Conservation (phyloP, 35 echinoderm and acorn worm species). For the Holothuria glaberrima region DNA sequence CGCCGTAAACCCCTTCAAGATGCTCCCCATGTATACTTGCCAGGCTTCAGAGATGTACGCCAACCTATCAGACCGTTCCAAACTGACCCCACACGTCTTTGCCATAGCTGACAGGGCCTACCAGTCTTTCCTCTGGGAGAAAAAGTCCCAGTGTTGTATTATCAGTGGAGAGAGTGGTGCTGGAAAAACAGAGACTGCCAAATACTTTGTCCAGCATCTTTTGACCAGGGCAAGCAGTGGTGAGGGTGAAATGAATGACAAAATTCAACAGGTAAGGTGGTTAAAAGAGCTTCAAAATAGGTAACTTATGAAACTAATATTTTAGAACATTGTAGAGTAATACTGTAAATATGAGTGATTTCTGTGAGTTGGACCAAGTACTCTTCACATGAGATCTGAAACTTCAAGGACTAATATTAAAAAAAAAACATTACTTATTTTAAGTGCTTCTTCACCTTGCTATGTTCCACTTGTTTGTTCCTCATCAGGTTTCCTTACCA, state of each 20-base stretch:
- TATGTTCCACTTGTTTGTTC: too few species aligned
- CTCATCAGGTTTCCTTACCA: too few species aligned
- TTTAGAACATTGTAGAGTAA: too few species aligned
- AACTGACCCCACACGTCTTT: constrained; percentile 87
- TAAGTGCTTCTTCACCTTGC: too few species aligned
- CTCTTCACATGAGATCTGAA: too few species aligned
- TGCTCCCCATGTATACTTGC: constrained; percentile 83
- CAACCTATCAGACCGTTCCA: constrained; percentile 46
- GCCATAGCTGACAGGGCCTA: constrained; percentile 83
- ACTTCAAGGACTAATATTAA: too few species aligned
- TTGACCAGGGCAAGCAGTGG: constrained; percentile 71
- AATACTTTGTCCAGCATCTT: constrained; percentile 91
- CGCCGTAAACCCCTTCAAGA: constrained; percentile 94
- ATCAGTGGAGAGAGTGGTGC: constrained; percentile 99
- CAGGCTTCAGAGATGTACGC: constrained; percentile 73
- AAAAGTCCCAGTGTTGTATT: constrained; percentile 88
- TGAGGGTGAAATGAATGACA: constrained; percentile 87
- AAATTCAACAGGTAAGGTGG: constrained; percentile 88
- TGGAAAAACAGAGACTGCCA: constrained; percentile 92
- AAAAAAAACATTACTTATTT: too few species aligned
- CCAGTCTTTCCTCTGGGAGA: constrained; percentile 71
- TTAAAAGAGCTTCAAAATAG: too few species aligned
- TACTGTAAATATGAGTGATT: too few species aligned
- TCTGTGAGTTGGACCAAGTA: too few species aligned
- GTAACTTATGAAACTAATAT: too few species aligned